Evolutionary conservation across 1,140 invertebrate genomes (phyloP).

Genomic region (Drosophila mauritiana): DNA sequence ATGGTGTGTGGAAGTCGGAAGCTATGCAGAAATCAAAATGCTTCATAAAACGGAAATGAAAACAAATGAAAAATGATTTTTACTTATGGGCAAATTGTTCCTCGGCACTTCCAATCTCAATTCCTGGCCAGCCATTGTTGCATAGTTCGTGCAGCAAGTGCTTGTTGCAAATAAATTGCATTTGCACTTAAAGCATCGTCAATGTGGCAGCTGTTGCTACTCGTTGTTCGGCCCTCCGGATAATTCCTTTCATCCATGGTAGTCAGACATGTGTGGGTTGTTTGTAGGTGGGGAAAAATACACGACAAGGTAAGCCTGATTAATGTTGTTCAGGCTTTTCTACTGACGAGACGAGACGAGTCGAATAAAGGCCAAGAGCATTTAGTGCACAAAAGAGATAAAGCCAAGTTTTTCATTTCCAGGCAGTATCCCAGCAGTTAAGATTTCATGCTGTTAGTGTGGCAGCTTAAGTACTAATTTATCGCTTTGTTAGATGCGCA

Average conservation of each 20-base stretch:
- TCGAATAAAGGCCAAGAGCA: conserved; percentile 13
- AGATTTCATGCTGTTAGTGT: background rate
- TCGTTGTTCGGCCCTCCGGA: conserved; percentile 3
- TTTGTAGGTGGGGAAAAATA: conserved; percentile 18
- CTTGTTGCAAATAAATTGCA: conserved; percentile 66
- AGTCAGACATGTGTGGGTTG: conserved; percentile 13
- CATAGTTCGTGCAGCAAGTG: conserved; percentile 38
- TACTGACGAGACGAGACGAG: conserved; percentile 21
- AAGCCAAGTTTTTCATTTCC: background rate
- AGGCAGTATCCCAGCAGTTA: background rate
- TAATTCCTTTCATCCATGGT: conserved; percentile 10
- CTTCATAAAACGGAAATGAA: conserved; percentile 77
- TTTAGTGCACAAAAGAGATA: conserved; percentile 13
- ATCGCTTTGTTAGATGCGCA: background rate
- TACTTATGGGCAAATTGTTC: conserved; percentile 71
- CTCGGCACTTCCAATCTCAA: conserved; percentile 12
- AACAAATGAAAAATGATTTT: conserved; percentile 82
- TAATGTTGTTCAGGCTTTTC: conserved; percentile 34
- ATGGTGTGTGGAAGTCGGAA: conserved; percentile 5
- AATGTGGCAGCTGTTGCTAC: conserved; percentile 46
- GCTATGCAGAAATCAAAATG: conserved; percentile 73
- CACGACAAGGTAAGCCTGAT: conserved; percentile 34
- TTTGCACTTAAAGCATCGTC: conserved; percentile 54
- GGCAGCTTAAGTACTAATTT: conserved; percentile 8
- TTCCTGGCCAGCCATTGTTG: conserved; percentile 7